These are phyloP conservation scores for Henricia sp. DNA, from an alignment of 53 echinoderm and acorn worm genomes.

Conservation along the genomic window DNA sequence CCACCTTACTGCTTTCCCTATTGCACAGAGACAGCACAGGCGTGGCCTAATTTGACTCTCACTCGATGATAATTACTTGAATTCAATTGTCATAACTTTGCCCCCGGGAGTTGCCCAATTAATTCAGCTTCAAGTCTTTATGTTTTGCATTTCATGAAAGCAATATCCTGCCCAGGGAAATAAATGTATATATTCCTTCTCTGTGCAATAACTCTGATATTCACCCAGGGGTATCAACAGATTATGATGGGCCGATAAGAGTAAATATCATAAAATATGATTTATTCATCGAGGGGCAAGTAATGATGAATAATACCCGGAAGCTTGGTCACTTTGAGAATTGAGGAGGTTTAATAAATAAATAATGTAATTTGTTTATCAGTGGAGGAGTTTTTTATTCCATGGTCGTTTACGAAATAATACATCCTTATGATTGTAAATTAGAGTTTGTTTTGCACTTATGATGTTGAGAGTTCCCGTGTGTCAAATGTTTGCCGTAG, in stretches of 20 bases:
- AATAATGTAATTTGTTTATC: neutral
- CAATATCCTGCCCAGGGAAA: neutral
- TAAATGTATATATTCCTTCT: conserved; percentile 6
- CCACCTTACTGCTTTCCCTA: too few species aligned
- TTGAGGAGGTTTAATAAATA: conserved; percentile 6
- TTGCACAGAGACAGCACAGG: too few species aligned
- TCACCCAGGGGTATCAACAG: neutral
- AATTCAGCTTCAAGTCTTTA: neutral
- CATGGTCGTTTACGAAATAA: neutral
- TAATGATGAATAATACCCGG: neutral
- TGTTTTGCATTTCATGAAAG: neutral
- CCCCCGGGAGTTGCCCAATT: neutral
- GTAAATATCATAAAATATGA: neutral
- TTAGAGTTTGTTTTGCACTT: neutral
- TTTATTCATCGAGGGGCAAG: neutral
- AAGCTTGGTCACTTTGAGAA: neutral
- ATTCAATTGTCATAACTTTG: conserved; percentile 11
- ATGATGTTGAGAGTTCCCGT: neutral
- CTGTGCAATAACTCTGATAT: neutral
- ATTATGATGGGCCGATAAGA: neutral
- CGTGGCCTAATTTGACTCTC: too few species aligned
- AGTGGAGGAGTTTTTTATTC: neutral
- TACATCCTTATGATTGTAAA: neutral
- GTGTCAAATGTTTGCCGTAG: too few species aligned
- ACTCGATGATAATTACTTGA: neutral